These are phyloP conservation scores for Cephus nigrinus DNA, from an alignment of 2,888 invertebrate species.

Conservation along the genomic window DNA sequence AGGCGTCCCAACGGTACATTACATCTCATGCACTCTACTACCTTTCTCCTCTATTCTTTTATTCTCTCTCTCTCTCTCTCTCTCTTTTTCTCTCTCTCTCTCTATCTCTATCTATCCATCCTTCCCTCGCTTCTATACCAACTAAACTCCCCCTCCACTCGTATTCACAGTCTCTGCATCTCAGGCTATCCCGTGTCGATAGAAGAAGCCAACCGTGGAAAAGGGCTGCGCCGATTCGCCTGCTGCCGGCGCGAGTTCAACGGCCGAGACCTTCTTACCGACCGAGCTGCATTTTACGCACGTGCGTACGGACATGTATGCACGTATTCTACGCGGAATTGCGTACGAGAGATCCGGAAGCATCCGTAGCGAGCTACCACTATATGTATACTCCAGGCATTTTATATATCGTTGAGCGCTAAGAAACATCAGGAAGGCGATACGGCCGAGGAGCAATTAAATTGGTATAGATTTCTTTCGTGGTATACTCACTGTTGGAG, in stretches of 20 bases:
- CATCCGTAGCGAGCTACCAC: not conserved
- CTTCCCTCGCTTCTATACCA: not conserved
- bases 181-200: not conserved
- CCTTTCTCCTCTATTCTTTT: slow-evolving; percentile 2
- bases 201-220: not conserved
- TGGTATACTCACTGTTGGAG: not conserved
- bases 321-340: not conserved
- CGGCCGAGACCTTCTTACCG: not conserved
- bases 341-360: not conserved
- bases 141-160: not conserved
- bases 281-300: not conserved
- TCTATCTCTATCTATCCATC: not conserved
- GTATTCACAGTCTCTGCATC: not conserved
- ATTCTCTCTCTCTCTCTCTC: not conserved
- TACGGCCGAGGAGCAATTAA: not conserved
- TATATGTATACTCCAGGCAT: not conserved
- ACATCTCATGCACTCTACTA: slow-evolving; percentile 1
- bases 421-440: not conserved
- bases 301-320: not conserved
- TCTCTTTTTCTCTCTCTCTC: not conserved
- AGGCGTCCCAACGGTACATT: not conserved
- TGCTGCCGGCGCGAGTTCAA: not conserved
- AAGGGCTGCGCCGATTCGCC: not conserved
- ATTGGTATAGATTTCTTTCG: not conserved
- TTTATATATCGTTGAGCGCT: not conserved